phyloP scores from a whole-genome alignment of 2,797 vertebrate genomes.

The Fistularia commersonii region DNA sequence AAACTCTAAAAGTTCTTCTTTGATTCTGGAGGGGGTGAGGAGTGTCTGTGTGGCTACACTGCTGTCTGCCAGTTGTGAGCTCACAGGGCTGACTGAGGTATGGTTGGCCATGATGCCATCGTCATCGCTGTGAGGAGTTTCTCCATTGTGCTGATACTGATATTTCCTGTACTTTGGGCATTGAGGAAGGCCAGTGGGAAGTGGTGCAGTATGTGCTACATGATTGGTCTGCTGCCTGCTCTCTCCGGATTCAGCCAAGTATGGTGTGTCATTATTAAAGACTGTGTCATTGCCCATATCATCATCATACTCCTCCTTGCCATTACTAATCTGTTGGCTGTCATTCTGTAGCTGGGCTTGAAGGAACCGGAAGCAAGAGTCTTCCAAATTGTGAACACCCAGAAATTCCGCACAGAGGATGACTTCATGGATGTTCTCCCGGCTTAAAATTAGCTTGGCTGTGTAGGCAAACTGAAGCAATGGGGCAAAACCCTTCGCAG shows the following conservation, averaged over 20 bases:
- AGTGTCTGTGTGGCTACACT: slow-evolving; percentile 44
- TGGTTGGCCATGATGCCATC: slow-evolving; percentile 80
- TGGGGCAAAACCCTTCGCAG: slow-evolving; percentile 95
- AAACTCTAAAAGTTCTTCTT: slow-evolving; percentile 22
- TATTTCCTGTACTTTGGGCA: slow-evolving; percentile 99
- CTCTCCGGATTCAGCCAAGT: slow-evolving; percentile 59
- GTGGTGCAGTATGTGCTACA: slow-evolving; percentile 43
- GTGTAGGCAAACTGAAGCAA: slow-evolving; percentile 99
- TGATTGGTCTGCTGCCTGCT: slow-evolving; percentile 63
- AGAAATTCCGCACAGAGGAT: slow-evolving; percentile 97
- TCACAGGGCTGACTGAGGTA: slow-evolving; percentile 79
- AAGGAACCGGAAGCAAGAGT: slow-evolving; percentile 98
- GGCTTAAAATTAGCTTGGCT: slow-evolving; percentile 98
- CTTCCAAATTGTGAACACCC: slow-evolving; percentile 99
- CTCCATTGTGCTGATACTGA: slow-evolving; percentile 90
- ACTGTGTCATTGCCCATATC: slow-evolving; percentile 62
- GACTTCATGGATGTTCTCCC: slow-evolving; percentile 99
- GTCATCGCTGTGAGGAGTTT: slow-evolving; percentile 26
- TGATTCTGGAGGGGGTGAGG: slow-evolving; percentile 52
- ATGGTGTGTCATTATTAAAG: slow-evolving; percentile 29
- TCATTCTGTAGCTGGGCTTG: slow-evolving; percentile 93
- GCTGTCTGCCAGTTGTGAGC: slow-evolving; percentile 75
- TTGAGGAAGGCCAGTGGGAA: slow-evolving; percentile 79
- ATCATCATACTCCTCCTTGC: slow-evolving; percentile 69
- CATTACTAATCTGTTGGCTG: slow-evolving; percentile 73